Conservation (phyloP, 2,888 invertebrate genomes). For the Stenurella melanura region DNA sequence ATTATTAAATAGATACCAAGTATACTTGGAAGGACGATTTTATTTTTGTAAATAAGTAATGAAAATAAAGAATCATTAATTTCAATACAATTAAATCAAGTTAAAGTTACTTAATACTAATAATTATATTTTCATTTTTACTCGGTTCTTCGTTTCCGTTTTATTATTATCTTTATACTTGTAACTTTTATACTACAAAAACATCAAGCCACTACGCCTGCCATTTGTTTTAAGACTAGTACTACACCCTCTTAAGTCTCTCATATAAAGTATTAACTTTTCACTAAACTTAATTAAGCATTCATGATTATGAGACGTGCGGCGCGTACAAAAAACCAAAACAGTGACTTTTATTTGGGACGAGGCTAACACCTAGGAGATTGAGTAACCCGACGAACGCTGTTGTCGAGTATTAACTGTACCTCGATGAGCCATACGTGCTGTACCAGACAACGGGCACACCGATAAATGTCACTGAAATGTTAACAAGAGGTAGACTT, state of each 20-base stretch:
- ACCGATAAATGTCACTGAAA: constrained; percentile 19
- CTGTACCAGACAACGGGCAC: background rate
- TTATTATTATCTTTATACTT: background rate
- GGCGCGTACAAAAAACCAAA: constrained; percentile 58
- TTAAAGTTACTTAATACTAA: no score
- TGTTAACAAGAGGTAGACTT: constrained; percentile 1
- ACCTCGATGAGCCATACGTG: constrained; percentile 8
- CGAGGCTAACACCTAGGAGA: constrained; percentile 66
- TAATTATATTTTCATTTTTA: no score
- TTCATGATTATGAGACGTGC: constrained; percentile 34
- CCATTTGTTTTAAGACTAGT: background rate
- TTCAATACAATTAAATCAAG: no score
- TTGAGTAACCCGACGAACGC: constrained; percentile 40
- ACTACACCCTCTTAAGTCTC: constrained; percentile 1
- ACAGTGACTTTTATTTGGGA: constrained; percentile 65
- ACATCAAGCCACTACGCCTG: background rate
- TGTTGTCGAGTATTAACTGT: constrained; percentile 18
- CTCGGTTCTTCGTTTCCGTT: no score
- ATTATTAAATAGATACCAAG: no score
- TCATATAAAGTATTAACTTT: constrained; percentile 17
- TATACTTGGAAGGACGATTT: no score
- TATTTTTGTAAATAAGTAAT: no score
- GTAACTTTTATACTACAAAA: background rate
- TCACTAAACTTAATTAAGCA: constrained; percentile 23
- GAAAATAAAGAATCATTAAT: no score